Evolutionary conservation across 2,113 vertebrate species (phyloP).

Genomic region (Falcunculus frontatus): DNA sequence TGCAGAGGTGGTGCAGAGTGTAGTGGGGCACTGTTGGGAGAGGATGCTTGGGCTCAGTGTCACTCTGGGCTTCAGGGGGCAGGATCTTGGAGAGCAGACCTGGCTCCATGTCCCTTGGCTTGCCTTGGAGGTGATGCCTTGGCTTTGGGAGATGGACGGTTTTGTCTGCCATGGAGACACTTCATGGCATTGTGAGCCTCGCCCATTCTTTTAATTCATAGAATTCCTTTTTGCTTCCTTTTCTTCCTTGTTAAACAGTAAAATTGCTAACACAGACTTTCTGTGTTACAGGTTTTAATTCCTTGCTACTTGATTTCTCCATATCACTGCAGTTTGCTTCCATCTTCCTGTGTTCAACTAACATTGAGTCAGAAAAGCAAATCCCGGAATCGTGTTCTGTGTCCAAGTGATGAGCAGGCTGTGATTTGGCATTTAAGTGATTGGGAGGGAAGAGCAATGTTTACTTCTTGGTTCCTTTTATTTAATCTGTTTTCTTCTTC

Average conservation of each 20-base stretch:
- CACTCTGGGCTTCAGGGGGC: rapidly evolving
- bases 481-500: not conserved
- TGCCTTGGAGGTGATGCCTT: not conserved
- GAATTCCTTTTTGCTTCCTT: not conserved
- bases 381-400: not conserved
- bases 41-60: rapidly evolving
- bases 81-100: not conserved
- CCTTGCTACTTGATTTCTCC: not conserved
- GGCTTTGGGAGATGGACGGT: not conserved
- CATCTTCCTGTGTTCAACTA: not conserved
- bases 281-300: not conserved
- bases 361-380: not conserved
- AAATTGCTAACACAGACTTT: not conserved
- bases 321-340: not conserved
- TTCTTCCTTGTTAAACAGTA: not conserved
- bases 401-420: not conserved
- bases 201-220: not conserved
- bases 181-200: not conserved
- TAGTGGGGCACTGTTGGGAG: rapidly evolving
- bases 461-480: not conserved
- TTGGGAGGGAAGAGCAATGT: not conserved
- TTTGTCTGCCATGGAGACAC: not conserved
- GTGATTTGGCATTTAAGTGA: not conserved
- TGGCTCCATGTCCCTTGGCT: not conserved
- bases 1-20: not conserved